Base-by-base conservation (phyloP, 2,113 vertebrate genomes). In the Sebastes schlegelii region DNA sequence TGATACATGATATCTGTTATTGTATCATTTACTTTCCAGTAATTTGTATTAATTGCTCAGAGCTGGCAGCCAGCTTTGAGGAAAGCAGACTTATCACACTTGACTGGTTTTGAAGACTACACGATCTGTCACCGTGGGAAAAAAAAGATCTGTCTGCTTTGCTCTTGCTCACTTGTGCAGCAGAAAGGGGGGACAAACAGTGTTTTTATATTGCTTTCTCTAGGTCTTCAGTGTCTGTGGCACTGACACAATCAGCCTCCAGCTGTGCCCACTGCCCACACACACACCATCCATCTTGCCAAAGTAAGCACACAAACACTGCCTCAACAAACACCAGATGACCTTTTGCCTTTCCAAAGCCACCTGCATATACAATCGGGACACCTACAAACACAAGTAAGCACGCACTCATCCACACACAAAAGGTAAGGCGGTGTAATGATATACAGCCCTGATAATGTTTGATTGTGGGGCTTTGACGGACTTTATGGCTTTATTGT, bases 211-310 rank as follows among this genome's bases (percentile, higher is more conserved):
- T 51, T 74, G 51, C 54, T 57, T 66, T 74, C 51, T 51, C 8
- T 54, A 12, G n/a, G 6, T 21, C 49, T 54, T 61, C 40, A 58
- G 65, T 75, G 69, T 80, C 6, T 45, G 46, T 81, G 70, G 46
- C 74, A 80, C 23, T 65, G 68, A 80, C 61, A 75, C 86, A 74
- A 76, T 79, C 23, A 57, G 61, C 85, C 79, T 83, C 82, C 91
- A 91, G 86, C 88, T 89, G 89, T 89, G 86, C 86, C 85, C 74
- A 65, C 84, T 78, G 23, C 77, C 73, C 82, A 57, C 58, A 74
- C 69, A 86, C 85, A 81, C 88, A 81, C 74, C 57, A 86, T 87
- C 81, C 80, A 92, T 89, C 91, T 34, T 88, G 80, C 78, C 79
- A 82, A 5, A 49, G 62, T 45, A 69, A 76, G 76, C 66, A 74